Evolutionary conservation across 1,140 invertebrate species (phyloP).

Genomic region (Calycopis cecrops): DNA sequence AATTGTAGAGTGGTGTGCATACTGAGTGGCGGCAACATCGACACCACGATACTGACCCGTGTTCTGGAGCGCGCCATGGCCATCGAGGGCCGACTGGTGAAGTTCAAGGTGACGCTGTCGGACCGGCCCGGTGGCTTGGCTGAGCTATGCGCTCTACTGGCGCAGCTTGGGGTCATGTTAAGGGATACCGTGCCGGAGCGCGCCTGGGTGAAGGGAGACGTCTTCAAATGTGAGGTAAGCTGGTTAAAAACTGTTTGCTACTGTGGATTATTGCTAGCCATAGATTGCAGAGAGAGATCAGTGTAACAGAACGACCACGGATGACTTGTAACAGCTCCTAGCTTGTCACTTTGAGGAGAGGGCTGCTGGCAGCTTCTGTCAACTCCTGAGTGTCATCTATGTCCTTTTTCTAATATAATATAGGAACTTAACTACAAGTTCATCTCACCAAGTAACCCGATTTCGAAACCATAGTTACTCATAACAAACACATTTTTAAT

Average conservation of each 20-base stretch:
- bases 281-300: no score
- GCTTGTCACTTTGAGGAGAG: no score
- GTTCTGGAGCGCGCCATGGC: constrained; percentile 93
- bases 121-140: constrained; percentile 92
- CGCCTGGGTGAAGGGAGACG: constrained; percentile 91
- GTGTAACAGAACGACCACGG: no score
- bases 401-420: no score
- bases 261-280: no score
- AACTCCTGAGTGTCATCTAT: no score
- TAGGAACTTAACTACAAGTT: no score
- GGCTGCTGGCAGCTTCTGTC: no score
- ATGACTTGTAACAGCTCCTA: no score
- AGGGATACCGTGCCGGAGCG: constrained; percentile 95
- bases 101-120: constrained; percentile 87
- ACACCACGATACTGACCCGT: constrained; percentile 91
- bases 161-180: constrained; percentile 87
- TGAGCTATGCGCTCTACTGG: constrained; percentile 85
- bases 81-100: constrained; percentile 89
- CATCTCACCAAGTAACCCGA: no score
- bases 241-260: not conserved
- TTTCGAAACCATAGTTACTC: no score
- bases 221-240: constrained; percentile 85
- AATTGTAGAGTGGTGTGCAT: constrained; percentile 84
- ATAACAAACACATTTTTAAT: no score
- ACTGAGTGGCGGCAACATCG: constrained; percentile 94